Evolutionary conservation across 2,888 invertebrate species (phyloP).

Genomic region (Drosophila bunnanda): DNA sequence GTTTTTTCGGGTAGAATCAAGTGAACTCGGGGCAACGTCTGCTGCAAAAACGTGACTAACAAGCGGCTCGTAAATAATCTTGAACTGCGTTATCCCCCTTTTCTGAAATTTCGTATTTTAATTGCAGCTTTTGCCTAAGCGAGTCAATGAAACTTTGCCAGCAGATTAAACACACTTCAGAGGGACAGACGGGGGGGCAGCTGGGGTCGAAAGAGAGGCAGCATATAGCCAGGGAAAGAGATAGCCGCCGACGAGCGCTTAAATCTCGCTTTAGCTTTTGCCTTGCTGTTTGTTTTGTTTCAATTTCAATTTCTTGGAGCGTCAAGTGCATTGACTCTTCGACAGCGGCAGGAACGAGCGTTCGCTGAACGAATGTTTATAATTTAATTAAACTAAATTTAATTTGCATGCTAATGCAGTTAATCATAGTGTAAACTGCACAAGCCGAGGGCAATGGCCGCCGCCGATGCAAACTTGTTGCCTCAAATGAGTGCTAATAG

Average conservation of each 20-base stretch:
- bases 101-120: slow-evolving; percentile 33
- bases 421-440: slow-evolving; percentile 70
- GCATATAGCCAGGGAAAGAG: slow-evolving; percentile 2
- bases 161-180: slow-evolving; percentile 29
- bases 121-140: slow-evolving; percentile 33
- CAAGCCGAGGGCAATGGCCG: slow-evolving; percentile 50
- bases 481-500: slow-evolving; percentile 1
- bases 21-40: slow-evolving; percentile 34
- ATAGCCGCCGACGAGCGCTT: no score
- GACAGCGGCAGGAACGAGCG: not conserved
- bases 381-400: slow-evolving; percentile 76
- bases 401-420: slow-evolving; percentile 69
- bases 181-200: not conserved
- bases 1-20: not conserved
- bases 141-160: slow-evolving; percentile 55
- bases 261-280: slow-evolving; percentile 20
- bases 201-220: not conserved
- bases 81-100: slow-evolving; percentile 9
- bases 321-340: slow-evolving; percentile 66
- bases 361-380: slow-evolving; percentile 43
- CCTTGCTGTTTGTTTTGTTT: slow-evolving; percentile 36
- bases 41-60: slow-evolving; percentile 68
- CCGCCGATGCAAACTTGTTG: slow-evolving; percentile 8
- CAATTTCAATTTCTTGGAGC: slow-evolving; percentile 51
- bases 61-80: slow-evolving; percentile 40